Conservation (phyloP, 2,797 vertebrate species). For the Vireo griseus region DNA sequence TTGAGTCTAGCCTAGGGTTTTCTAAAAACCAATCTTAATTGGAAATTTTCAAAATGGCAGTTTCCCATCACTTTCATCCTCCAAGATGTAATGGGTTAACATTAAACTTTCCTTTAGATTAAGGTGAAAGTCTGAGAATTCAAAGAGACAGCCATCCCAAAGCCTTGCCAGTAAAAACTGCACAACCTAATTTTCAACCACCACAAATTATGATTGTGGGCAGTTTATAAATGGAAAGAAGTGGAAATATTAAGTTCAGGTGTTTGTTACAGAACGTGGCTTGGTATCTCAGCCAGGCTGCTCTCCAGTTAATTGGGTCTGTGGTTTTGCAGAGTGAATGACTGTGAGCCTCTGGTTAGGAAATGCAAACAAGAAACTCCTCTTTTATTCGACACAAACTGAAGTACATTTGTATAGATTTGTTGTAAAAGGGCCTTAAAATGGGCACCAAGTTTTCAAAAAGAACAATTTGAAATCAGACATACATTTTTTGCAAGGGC, state of each 20-base stretch:
- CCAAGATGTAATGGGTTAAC: not conserved
- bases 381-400: not conserved
- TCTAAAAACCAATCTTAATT: not conserved
- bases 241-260: constrained; percentile 10
- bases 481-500: fast-evolving
- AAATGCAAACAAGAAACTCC: not conserved
- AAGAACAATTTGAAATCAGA: not conserved
- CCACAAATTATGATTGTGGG: not conserved
- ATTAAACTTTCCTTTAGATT: not conserved
- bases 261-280: not conserved
- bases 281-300: not conserved
- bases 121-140: not conserved
- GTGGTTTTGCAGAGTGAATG: not conserved
- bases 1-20: not conserved
- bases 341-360: not conserved
- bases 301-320: not conserved
- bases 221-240: not conserved
- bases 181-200: not conserved
- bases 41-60: not conserved
- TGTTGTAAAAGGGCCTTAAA: not conserved
- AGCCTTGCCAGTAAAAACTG: not conserved
- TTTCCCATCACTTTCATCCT: not conserved
- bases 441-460: not conserved
- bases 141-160: not conserved
- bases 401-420: not conserved